These are phyloP conservation scores for Neotoxoptera formosana DNA, from an alignment of 1,140 invertebrate species.

Conservation along the genomic window DNA sequence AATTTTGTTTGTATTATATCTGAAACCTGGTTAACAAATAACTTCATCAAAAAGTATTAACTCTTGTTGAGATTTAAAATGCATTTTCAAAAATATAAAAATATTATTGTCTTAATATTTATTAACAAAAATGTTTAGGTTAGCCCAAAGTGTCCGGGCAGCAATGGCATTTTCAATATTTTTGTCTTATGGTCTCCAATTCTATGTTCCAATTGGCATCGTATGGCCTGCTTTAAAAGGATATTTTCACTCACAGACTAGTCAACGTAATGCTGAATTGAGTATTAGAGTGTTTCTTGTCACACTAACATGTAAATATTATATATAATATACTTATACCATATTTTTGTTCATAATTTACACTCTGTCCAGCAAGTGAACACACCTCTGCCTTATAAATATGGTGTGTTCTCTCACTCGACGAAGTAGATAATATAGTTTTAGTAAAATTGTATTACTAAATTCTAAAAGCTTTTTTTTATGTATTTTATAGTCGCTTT, in stretches of 20 bases:
- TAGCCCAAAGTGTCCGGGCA: conserved; percentile 80
- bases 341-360: neutral
- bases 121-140: conserved; percentile 66
- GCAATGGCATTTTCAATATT: conserved; percentile 88
- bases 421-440: neutral
- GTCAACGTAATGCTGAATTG: conserved; percentile 72
- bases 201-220: conserved; percentile 91
- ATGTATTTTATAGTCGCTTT: conserved; percentile 73
- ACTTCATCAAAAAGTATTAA: too few relatives aligned
- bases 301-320: conserved; percentile 79
- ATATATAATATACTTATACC: neutral
- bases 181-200: conserved; percentile 86
- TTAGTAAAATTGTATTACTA: conserved; percentile 35
- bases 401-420: neutral
- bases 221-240: conserved; percentile 70
- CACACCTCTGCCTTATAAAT: rapidly evolving
- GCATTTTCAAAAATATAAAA: neutral
- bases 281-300: conserved; percentile 75
- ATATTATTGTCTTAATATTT: neutral
- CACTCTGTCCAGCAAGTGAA: neutral
- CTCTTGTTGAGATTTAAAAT: neutral
- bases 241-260: conserved; percentile 59
- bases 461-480: neutral
- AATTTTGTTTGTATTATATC: neutral
- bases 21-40: neutral